Percentiles rank a stretch among this genome's conserved stretches.
Evolutionary conservation across 2,888 invertebrate genomes (phyloP).

Genomic region (Drosophila borborema): DNA sequence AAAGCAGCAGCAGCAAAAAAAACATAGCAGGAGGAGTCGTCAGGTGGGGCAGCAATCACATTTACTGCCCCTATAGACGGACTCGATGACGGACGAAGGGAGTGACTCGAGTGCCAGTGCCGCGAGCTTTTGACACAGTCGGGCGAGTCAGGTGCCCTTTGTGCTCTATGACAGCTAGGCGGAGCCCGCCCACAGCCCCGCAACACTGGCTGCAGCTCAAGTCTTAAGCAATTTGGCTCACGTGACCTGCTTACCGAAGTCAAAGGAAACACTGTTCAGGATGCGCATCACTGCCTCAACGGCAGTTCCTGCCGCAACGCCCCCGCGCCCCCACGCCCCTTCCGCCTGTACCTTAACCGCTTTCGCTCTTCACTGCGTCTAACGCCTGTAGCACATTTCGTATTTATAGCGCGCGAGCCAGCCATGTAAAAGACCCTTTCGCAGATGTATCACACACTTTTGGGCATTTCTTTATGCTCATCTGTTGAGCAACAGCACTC

Average conservation of each 20-base stretch:
- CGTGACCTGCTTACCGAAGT: slow-evolving; percentile 77
- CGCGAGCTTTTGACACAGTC: slow-evolving; percentile 15
- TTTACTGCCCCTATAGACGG: slow-evolving; percentile 59
- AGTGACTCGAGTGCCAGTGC: slow-evolving; percentile 13
- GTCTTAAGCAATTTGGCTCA: slow-evolving; percentile 65
- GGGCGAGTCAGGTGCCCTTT: slow-evolving; percentile 1
- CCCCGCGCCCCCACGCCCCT: not conserved
- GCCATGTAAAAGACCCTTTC: slow-evolving; percentile 44
- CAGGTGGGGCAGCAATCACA: slow-evolving; percentile 56
- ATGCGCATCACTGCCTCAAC: slow-evolving; percentile 46
- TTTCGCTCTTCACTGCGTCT: not conserved
- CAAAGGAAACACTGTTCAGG: slow-evolving; percentile 48
- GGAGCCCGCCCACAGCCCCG: not conserved
- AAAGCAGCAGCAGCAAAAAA: slow-evolving; percentile 2
- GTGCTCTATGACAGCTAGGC: slow-evolving; percentile 6
- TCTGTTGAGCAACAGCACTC: slow-evolving; percentile 47
- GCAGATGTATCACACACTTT: slow-evolving; percentile 75
- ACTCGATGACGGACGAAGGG: slow-evolving; percentile 25
- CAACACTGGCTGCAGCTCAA: not conserved
- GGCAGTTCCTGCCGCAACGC: slow-evolving; percentile 1
- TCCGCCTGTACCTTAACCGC: not conserved
- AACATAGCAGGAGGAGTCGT: not conserved
- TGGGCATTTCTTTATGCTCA: slow-evolving; percentile 52
- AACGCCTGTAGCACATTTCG: slow-evolving; percentile 47
- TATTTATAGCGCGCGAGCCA: slow-evolving; percentile 51